Evolutionary conservation across 2,797 vertebrate species (phyloP).

Genomic region (Sylvia borin): DNA sequence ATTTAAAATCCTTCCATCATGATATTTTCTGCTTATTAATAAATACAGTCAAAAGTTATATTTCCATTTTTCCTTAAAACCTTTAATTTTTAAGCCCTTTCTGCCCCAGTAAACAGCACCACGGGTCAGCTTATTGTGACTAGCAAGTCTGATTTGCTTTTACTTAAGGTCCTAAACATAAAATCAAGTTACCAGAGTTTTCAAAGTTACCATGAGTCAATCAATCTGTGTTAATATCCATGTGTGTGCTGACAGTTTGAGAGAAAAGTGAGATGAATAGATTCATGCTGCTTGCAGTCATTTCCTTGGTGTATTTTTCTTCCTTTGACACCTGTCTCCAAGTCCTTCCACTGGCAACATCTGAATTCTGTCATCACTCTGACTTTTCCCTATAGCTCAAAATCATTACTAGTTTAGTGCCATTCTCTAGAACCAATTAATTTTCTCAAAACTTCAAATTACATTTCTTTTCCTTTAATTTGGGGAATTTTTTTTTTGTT

Average conservation of each 20-base stretch:
- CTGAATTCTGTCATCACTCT: background rate
- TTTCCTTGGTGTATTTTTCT: background rate
- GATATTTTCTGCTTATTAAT: background rate
- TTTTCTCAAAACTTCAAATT: background rate
- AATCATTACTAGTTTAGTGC: background rate
- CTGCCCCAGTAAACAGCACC: background rate
- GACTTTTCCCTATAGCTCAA: background rate
- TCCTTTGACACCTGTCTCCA: conserved; percentile 12
- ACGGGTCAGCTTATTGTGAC: background rate
- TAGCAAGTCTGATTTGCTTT: background rate
- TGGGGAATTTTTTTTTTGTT: background rate
- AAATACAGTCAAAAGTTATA: background rate
- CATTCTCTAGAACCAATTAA: background rate
- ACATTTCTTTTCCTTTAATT: background rate
- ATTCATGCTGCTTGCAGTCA: background rate
- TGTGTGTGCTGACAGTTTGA: background rate
- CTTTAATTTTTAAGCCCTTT: background rate
- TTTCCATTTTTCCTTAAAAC: background rate
- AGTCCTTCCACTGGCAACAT: background rate
- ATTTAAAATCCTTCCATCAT: background rate
- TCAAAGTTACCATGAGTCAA: background rate
- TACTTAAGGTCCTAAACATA: background rate
- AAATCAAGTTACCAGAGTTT: background rate
- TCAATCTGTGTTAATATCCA: background rate
- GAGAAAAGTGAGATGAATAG: background rate